Percentiles rank a stretch among this genome's conserved stretches.
Evolutionary conservation across 2,113 vertebrate genomes (phyloP).

Genomic region (Protobothrops mucrosquamatus): DNA sequence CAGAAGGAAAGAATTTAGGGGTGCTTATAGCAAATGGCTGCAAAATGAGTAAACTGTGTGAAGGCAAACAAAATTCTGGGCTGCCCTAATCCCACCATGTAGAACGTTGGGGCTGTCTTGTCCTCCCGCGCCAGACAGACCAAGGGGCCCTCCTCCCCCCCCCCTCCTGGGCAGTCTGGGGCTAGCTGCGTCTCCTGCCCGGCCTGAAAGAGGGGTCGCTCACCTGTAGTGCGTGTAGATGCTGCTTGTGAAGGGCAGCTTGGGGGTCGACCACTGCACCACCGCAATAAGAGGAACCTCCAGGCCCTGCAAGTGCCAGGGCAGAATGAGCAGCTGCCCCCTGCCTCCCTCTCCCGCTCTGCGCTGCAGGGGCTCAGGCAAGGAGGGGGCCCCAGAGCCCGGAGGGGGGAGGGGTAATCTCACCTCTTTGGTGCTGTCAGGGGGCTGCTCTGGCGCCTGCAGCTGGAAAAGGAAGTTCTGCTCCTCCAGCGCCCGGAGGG

Average conservation of each 20-base stretch:
- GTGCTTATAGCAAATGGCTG: not conserved
- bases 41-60: too few species aligned
- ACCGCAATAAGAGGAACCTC: constrained; percentile 91
- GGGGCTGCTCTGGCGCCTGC: constrained; percentile 75
- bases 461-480: constrained; percentile 89
- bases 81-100: too few species aligned
- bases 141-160: not conserved
- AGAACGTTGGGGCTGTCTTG: not conserved
- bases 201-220: not conserved
- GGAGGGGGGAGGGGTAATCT: not conserved
- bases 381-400: not conserved
- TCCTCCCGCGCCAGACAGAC: not conserved
- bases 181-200: not conserved
- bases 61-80: not conserved
- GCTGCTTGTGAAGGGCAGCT: constrained; percentile 88
- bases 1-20: too few species aligned
- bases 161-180: not conserved
- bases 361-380: not conserved
- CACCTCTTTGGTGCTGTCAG: constrained; percentile 80
- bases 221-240: constrained; percentile 93
- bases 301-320: constrained; percentile 72
- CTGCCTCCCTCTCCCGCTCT: not conserved
- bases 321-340: rapidly evolving
- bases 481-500: constrained; percentile 82
- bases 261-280: constrained; percentile 90